Conservation (phyloP, 2,113 vertebrate species). For the Antechinus flavipes region DNA sequence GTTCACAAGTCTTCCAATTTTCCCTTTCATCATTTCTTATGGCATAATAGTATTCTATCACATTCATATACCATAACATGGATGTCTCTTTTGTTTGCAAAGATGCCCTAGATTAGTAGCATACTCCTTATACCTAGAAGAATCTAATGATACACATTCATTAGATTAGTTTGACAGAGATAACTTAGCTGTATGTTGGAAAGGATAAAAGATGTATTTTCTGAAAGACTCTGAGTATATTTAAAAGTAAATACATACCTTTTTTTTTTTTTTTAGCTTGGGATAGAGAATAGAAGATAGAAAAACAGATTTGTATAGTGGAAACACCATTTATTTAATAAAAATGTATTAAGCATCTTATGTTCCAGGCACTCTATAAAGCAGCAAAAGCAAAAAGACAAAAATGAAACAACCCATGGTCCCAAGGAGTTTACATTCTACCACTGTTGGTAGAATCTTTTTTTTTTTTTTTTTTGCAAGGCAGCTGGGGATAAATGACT, state of each 20-base stretch:
- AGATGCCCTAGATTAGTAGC: background rate
- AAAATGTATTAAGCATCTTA: background rate
- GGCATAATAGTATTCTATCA: background rate
- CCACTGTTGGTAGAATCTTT: background rate
- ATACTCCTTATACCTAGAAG: background rate
- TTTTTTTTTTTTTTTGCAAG: too few relatives aligned
- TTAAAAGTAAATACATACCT: background rate
- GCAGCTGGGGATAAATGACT: too few relatives aligned
- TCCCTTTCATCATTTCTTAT: background rate
- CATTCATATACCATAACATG: background rate
- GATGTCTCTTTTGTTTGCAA: background rate
- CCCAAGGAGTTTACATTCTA: background rate
- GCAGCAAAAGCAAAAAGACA: background rate
- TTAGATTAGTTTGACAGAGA: background rate
- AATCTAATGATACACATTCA: background rate
- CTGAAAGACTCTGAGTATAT: background rate
- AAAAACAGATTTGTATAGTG: background rate
- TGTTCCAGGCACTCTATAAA: background rate
- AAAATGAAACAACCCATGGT: background rate
- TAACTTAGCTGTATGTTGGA: background rate
- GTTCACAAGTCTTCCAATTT: background rate
- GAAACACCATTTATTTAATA: background rate
- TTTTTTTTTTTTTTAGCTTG: background rate
- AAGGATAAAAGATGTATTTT: background rate
- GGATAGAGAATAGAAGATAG: background rate